A percentile compares a stretch with the other conserved stretches of the same genome.
These are phyloP conservation scores for Chironomus tentans DNA, from an alignment of 2,888 invertebrate species.

Conservation along the genomic window DNA sequence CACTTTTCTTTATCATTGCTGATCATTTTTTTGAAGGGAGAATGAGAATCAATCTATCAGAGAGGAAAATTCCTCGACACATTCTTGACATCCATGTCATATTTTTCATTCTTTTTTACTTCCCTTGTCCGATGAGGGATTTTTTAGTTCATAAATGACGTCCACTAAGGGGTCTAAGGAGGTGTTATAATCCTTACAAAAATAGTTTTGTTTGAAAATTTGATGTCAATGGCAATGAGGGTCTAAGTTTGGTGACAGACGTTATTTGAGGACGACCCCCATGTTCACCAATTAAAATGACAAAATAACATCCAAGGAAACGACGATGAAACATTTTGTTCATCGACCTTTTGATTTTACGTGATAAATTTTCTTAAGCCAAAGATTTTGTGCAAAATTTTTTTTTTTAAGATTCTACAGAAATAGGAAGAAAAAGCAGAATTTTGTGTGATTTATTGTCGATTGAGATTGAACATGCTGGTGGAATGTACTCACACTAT, in stretches of 20 bases:
- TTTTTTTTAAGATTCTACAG: not conserved
- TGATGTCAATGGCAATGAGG: no score
- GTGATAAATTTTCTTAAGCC: no score
- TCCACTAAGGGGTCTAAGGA: no score
- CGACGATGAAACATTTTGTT: not conserved
- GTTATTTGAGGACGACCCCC: no score
- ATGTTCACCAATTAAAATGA: slow-evolving; percentile 12
- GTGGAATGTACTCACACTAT: not conserved
- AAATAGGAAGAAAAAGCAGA: not conserved
- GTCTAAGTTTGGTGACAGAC: no score
- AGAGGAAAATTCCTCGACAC: not conserved
- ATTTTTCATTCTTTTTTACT: not conserved
- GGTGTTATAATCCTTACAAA: no score
- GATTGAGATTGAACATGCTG: not conserved
- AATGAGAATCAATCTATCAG: slow-evolving; percentile 20
- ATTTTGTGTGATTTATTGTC: not conserved
- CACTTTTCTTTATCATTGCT: not conserved
- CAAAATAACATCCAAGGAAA: not conserved
- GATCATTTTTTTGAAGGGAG: not conserved
- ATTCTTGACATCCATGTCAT: not conserved
- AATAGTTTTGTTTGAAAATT: no score
- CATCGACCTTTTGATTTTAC: not conserved
- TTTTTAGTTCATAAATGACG: no score
- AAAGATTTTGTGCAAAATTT: no score
- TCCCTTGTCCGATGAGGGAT: no score